phyloP scores from a whole-genome alignment of 2,797 vertebrate genomes.

The Anomalospiza imberbis region DNA sequence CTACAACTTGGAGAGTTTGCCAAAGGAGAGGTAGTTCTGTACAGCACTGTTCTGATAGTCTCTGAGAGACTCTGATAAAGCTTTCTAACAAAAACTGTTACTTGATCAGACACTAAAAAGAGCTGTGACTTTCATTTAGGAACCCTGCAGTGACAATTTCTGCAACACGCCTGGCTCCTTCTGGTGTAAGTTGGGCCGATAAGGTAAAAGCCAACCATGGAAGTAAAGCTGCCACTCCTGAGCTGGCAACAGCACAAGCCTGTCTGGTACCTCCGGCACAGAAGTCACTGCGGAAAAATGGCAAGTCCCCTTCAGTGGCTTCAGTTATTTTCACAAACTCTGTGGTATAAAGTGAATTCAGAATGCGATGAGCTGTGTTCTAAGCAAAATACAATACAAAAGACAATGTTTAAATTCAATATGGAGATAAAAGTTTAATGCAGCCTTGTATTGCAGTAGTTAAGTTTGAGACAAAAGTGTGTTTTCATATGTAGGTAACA shows the following conservation, averaged over 20 bases:
- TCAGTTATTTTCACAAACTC: neutral
- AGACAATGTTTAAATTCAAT: neutral
- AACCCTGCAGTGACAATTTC: constrained; percentile 82
- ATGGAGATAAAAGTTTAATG: neutral
- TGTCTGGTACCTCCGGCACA: constrained; percentile 66
- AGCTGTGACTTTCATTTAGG: constrained; percentile 65
- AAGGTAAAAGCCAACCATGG: constrained; percentile 90
- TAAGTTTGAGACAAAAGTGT: neutral
- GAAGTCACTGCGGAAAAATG: constrained; percentile 74
- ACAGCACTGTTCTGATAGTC: accelerated
- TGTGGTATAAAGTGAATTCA: neutral
- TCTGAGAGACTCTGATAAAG: neutral
- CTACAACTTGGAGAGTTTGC: neutral
- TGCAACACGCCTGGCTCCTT: constrained; percentile 81
- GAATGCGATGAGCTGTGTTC: neutral
- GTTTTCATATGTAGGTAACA: neutral
- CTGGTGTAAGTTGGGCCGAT: constrained; percentile 95
- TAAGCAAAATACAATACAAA: neutral
- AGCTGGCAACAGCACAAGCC: constrained; percentile 27
- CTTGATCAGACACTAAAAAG: neutral
- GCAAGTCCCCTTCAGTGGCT: constrained; percentile 55
- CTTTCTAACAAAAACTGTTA: neutral
- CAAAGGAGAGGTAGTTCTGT: neutral
- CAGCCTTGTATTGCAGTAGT: neutral
- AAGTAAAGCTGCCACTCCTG: constrained; percentile 57